These are phyloP conservation scores for Teleogryllus oceanicus DNA, from an alignment of 2,888 invertebrate genomes.

Conservation along the genomic window DNA sequence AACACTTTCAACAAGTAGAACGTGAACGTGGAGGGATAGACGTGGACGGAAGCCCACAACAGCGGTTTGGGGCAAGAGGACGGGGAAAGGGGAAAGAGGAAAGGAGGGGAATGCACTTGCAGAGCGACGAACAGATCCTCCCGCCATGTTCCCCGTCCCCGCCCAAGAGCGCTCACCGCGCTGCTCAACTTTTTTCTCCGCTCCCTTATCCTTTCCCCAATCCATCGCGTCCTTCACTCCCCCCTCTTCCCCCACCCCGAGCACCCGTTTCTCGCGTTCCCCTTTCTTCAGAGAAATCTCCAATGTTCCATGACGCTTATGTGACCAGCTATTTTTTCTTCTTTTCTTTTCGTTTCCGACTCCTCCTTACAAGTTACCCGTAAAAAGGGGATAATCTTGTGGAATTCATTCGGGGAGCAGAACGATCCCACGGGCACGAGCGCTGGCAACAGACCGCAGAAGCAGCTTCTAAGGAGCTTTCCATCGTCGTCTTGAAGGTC, in stretches of 20 bases:
- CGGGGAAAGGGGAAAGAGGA: background rate
- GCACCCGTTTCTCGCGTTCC: too few relatives aligned
- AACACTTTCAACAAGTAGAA: too few relatives aligned
- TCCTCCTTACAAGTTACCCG: background rate
- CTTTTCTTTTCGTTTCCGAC: background rate
- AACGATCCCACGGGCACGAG: too few relatives aligned
- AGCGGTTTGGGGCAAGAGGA: background rate
- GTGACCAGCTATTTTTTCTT: background rate
- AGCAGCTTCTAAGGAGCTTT: too few relatives aligned
- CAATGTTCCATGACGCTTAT: background rate
- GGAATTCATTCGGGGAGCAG: background rate
- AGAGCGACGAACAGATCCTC: background rate
- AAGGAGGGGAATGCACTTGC: background rate
- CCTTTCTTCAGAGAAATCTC: background rate
- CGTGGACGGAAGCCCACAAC: background rate
- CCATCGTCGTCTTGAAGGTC: too few relatives aligned
- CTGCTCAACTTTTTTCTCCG: too few relatives aligned
- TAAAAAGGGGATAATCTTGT: slow-evolving; percentile 1
- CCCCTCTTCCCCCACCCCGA: background rate
- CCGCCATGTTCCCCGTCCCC: background rate
- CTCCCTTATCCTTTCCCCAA: background rate
- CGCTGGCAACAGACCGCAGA: too few relatives aligned
- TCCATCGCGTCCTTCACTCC: background rate
- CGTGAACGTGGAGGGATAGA: background rate
- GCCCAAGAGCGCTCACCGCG: background rate